Evolutionary conservation across 2,888 invertebrate species (phyloP).

Genomic region (Cephus pulcher): DNA sequence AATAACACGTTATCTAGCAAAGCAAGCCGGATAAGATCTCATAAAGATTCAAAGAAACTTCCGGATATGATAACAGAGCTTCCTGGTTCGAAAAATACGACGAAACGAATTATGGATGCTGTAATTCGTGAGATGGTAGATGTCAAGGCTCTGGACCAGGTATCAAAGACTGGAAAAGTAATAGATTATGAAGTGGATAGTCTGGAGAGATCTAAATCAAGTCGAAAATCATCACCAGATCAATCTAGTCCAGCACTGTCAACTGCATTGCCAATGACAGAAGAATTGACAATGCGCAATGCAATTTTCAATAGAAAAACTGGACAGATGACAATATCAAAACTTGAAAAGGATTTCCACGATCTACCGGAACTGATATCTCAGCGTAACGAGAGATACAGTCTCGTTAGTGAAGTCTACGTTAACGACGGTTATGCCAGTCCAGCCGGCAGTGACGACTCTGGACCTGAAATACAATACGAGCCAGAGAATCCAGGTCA

Average conservation of each 20-base stretch:
- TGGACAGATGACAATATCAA: slow-evolving; percentile 70
- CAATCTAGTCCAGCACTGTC: slow-evolving; percentile 82
- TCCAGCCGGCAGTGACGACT: slow-evolving; percentile 68
- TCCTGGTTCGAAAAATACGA: slow-evolving; percentile 47
- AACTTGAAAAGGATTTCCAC: slow-evolving; percentile 51
- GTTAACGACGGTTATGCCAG: slow-evolving; percentile 78
- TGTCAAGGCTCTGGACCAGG: slow-evolving; percentile 52
- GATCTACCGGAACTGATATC: slow-evolving; percentile 69
- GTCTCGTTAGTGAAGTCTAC: slow-evolving; percentile 82
- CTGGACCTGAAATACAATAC: slow-evolving; percentile 70
- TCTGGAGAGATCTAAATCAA: slow-evolving; percentile 53
- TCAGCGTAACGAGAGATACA: slow-evolving; percentile 71
- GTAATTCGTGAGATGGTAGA: slow-evolving; percentile 66
- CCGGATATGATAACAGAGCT: slow-evolving; percentile 60
- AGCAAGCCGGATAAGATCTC: background rate
- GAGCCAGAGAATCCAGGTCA: slow-evolving; percentile 79
- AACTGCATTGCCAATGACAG: slow-evolving; percentile 80
- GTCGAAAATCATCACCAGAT: slow-evolving; percentile 27
- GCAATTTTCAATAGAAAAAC: slow-evolving; percentile 77
- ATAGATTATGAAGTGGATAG: slow-evolving; percentile 61
- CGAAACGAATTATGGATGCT: slow-evolving; percentile 66
- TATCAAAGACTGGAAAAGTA: slow-evolving; percentile 25
- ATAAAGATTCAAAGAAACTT: slow-evolving; percentile 33
- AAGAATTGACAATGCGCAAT: slow-evolving; percentile 83
- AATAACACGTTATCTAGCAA: background rate